Percentiles rank a stretch among this genome's conserved stretches.
Evolutionary conservation across 2,797 vertebrate species (phyloP).

Genomic region (Psittacula derbiana): DNA sequence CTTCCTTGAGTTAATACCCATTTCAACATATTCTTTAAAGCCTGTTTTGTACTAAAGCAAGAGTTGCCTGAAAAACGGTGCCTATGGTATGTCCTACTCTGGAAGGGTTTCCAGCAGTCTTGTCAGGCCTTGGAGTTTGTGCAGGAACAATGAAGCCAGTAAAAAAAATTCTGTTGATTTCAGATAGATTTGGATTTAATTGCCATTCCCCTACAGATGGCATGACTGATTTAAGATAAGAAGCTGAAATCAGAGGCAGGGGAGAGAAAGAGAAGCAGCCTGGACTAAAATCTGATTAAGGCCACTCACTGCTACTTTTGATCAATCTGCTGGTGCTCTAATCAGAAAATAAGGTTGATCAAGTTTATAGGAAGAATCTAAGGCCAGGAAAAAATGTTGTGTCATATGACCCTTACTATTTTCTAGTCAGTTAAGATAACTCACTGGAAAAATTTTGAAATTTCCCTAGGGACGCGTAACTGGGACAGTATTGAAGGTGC

Average conservation of each 20-base stretch:
- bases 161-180: background rate
- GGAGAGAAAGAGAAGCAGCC: background rate
- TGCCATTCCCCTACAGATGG: background rate
- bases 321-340: background rate
- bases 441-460: background rate
- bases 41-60: background rate
- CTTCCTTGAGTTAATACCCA: background rate
- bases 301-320: background rate
- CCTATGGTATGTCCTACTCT: background rate
- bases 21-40: background rate
- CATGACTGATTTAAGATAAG: background rate
- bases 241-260: background rate
- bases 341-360: background rate
- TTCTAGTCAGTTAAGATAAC: constrained; percentile 2
- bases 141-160: background rate
- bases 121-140: background rate
- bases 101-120: background rate
- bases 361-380: background rate
- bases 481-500: background rate
- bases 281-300: background rate
- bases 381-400: background rate
- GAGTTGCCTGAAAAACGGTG: background rate
- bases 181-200: background rate
- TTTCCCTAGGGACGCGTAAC: constrained; percentile 1
- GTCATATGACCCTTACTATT: background rate